Evolutionary conservation across 2,113 vertebrate genomes (phyloP).

Genomic region (Clarias gariepinus): DNA sequence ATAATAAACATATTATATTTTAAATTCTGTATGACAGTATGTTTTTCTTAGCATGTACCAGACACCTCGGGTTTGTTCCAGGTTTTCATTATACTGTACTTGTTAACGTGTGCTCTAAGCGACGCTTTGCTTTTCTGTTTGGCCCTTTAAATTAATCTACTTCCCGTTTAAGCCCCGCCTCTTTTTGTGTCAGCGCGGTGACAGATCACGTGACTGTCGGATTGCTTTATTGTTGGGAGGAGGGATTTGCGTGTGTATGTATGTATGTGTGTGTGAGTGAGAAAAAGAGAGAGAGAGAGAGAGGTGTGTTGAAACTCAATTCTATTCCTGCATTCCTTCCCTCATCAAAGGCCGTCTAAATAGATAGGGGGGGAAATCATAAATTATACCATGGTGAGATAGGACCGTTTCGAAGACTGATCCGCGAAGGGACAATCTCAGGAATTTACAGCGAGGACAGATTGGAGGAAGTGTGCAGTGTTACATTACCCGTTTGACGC

Average conservation of each 20-base stretch:
- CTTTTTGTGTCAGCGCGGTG: slow-evolving; percentile 48
- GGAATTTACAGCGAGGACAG: slow-evolving; percentile 30
- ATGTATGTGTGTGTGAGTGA: neutral
- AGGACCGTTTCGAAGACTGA: slow-evolving; percentile 60
- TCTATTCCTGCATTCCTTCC: slow-evolving; percentile 76
- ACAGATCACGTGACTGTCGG: slow-evolving; percentile 72
- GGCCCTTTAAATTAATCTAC: slow-evolving; percentile 59
- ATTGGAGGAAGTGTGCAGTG: slow-evolving; percentile 30
- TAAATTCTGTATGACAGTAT: neutral
- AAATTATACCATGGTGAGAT: slow-evolving; percentile 66
- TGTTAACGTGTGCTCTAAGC: neutral
- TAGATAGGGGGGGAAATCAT: slow-evolving; percentile 61
- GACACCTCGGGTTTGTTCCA: neutral
- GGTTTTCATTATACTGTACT: neutral
- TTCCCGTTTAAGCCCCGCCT: slow-evolving; percentile 49
- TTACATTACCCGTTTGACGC: slow-evolving; percentile 46
- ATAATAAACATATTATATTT: neutral
- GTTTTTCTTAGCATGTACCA: neutral
- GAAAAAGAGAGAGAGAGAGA: slow-evolving; percentile 18
- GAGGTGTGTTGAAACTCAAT: slow-evolving; percentile 60
- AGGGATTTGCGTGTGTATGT: slow-evolving; percentile 41
- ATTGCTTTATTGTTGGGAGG: slow-evolving; percentile 64
- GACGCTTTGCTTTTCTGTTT: neutral
- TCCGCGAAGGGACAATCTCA: slow-evolving; percentile 50
- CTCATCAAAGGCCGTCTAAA: slow-evolving; percentile 64